Percentiles rank a stretch among this genome's conserved stretches.
These are phyloP conservation scores for Adelosebastes latens DNA, from an alignment of 2,797 vertebrate species.

Conservation along the genomic window DNA sequence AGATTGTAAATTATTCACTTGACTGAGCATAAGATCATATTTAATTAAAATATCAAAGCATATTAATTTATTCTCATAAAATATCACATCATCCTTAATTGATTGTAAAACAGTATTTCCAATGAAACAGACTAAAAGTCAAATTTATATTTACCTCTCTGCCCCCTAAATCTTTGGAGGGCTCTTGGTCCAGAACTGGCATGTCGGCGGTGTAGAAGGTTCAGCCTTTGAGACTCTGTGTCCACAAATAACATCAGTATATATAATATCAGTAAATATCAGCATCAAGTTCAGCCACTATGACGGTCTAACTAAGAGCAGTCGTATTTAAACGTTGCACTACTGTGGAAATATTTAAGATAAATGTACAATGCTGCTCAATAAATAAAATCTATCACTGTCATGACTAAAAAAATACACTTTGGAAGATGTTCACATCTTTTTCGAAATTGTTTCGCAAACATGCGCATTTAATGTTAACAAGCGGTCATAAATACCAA, in stretches of 20 bases:
- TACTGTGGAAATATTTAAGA: not conserved
- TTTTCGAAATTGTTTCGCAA: not conserved
- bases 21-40: not conserved
- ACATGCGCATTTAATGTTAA: not conserved
- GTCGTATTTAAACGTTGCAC: not conserved
- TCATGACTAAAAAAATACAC: not conserved
- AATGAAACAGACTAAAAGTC: not conserved
- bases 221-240: constrained; percentile 49
- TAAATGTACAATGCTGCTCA: not conserved
- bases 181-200: constrained; percentile 84
- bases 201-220: constrained; percentile 71
- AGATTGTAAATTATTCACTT: not conserved
- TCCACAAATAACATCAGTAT: constrained; percentile 30
- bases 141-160: constrained; percentile 72
- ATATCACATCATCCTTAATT: not conserved
- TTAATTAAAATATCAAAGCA: not conserved
- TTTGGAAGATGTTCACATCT: not conserved
- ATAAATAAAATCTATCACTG: not conserved
- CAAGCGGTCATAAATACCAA: not conserved
- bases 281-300: not conserved
- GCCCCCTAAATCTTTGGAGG: constrained; percentile 63
- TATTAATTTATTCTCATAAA: not conserved
- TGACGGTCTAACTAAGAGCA: not conserved
- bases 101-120: not conserved
- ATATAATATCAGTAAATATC: not conserved